Base-by-base conservation (phyloP, 2,888 invertebrate genomes). In the Apamea epomidion region DNA sequence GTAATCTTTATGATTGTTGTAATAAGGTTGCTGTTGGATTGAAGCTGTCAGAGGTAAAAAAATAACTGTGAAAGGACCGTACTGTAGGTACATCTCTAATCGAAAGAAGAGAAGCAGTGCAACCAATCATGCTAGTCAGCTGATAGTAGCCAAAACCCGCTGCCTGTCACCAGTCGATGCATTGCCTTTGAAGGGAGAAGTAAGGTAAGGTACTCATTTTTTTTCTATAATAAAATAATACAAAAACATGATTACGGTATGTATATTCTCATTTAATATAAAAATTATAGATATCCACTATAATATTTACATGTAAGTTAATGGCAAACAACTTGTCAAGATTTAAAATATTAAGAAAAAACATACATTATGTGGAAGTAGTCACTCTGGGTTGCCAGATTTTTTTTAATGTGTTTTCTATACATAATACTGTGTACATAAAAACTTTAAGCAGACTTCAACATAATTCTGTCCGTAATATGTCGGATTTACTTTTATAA, bases 221-320 rank as follows among this genome's bases (percentile, higher is more conserved):
- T 32, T 32, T 32, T 25, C 1, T n/a, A 65, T 67, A 72, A 37
- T 72, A 89, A 89, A 91, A 91, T 91, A 89, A 93, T 74, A 89
- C 87, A 86, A 84, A 83, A 89, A 76, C 72, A 77, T 85, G 90
- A 92, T 94, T 94, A 93, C 89, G 93, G 90, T 93, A 95, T 94
- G 93, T 95, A 95, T 95, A 94, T 94, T 95, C 94, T 96, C 95
- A 94, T 96, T 96, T 96, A 96, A 95, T 96, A 96, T 96, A 96
- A 97, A 95, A 96, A 95, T 96, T 96, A 96, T 96, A 94, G 94
- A 95, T 95, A 95, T 94, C 91, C 93, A 93, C 95, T 96, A 96
- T 95, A 94, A 93, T 96, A 96, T 96, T 94, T 96, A 96, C 96
- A 96, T 82, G 92, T 94, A 95, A 95, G 95, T 95, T 94, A 96